These are phyloP conservation scores for Bambusicola thoracicus DNA, from an alignment of 2,113 vertebrate genomes.

Conservation along the genomic window DNA sequence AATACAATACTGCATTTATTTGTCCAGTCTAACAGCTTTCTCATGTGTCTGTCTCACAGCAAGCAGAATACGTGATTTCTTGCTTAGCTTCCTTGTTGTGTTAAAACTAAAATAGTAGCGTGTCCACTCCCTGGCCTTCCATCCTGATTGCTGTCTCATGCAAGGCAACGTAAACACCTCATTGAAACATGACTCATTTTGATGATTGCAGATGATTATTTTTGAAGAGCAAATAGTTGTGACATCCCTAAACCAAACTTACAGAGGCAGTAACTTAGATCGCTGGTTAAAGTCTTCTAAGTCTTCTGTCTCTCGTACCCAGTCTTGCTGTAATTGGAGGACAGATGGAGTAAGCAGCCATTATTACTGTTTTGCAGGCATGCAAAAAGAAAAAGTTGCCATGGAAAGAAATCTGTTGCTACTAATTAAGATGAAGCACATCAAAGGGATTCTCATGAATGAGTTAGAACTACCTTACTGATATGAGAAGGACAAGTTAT, in stretches of 20 bases:
- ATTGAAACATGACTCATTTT: constrained; percentile 38
- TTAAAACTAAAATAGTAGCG: neutral
- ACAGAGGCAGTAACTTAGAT: neutral
- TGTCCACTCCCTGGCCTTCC: neutral
- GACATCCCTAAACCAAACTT: constrained; percentile 4
- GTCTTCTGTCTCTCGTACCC: neutral
- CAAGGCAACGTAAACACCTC: neutral
- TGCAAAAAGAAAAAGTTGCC: rapidly evolving
- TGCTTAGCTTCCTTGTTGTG: neutral
- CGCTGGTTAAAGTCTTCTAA: neutral
- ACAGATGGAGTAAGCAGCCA: neutral
- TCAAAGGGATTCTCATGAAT: neutral
- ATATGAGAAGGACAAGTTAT: neutral
- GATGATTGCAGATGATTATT: constrained; percentile 32
- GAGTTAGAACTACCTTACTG: neutral
- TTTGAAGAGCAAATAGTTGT: constrained; percentile 13
- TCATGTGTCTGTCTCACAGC: neutral
- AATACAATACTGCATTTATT: neutral
- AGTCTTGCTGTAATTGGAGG: neutral
- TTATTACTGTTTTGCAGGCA: neutral
- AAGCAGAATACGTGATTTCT: neutral
- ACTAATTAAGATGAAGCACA: neutral
- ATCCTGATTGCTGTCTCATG: neutral
- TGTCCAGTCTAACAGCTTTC: neutral
- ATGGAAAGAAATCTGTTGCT: neutral